Base-by-base conservation (phyloP, 2,797 vertebrate genomes). In the Acridotheres tristis region DNA sequence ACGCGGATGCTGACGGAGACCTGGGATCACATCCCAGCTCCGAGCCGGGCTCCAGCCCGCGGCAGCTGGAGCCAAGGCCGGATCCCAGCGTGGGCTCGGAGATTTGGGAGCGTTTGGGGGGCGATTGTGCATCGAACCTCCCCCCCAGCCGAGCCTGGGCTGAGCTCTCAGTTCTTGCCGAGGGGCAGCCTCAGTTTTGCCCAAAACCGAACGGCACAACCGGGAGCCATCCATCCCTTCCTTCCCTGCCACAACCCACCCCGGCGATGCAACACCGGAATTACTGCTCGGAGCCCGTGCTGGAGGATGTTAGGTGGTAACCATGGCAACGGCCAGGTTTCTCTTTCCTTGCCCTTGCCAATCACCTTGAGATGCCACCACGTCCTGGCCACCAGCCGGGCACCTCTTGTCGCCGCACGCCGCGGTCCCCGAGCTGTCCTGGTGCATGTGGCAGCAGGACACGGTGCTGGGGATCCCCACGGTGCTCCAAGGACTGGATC, bases 271-370 rank as follows among this genome's bases (percentile, higher is more conserved):
- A n/a, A 5, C 38, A 11, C 27, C 10, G 45, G 59, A 18, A 13
- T 80, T 47, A 14, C 74, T 3, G 81, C 91, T 79, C 0, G 34
- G 89, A 95, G 92, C 63, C 87, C 10, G 74, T 10, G 30, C 87
- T 27, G 59, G 85, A 61, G 86, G 88, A 94, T 94, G 93, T 77
- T 79, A 11, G 47, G 75, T 9, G 22, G 95, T 96, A 95, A 93
- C 94, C 94, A 97, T 93, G 93, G 89, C 84, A 93, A 96, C 95
- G 13, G 11, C 75, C 93, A 96, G 96, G 90, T 90, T 95, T 78
- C 85, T 87, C 25, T 90, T 87, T 82, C 94, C 75, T 89, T 88
- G 93, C 92, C 94, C 94, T 96, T 94, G 93, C 76, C 72, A 74
- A 54, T 89, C 95, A 96, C 94, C 93, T 93, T 92, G 95, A 94